phyloP scores from a whole-genome alignment of 2,888 invertebrate genomes.

The Parnassius mnemosyne region DNA sequence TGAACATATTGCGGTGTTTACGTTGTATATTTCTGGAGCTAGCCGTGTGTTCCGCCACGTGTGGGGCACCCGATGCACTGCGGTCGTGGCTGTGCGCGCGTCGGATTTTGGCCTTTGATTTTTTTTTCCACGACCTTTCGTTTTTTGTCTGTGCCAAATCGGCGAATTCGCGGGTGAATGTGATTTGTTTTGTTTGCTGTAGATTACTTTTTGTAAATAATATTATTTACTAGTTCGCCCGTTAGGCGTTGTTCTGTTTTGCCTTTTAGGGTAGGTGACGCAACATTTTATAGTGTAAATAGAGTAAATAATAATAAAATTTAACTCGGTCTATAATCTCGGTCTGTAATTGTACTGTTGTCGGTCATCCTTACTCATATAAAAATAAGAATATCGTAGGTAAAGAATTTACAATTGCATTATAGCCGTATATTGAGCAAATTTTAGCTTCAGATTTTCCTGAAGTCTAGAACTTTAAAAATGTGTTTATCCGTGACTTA shows the following conservation, averaged over 20 bases:
- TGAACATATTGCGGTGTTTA: conserved; percentile 72
- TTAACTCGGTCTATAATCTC: too few species aligned
- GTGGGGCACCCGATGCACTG: conserved; percentile 46
- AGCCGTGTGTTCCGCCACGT: conserved; percentile 65
- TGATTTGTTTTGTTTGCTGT: conserved; percentile 6
- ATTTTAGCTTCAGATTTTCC: not conserved
- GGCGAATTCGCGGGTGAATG: conserved; percentile 10
- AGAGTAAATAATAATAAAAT: too few species aligned
- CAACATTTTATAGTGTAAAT: too few species aligned
- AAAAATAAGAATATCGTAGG: too few species aligned
- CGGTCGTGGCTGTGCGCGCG: conserved; percentile 18
- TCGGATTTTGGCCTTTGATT: conserved; percentile 22
- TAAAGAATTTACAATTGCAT: too few species aligned
- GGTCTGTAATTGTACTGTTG: too few species aligned
- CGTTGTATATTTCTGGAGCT: conserved; percentile 69
- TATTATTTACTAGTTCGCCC: too few species aligned
- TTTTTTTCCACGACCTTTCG: conserved; percentile 25
- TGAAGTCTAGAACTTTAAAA: not conserved
- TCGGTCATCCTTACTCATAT: too few species aligned
- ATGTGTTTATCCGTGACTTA: conserved; percentile 26
- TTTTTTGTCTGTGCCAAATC: conserved; percentile 22
- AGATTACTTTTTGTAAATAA: conserved; percentile 3
- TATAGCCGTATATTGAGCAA: too few species aligned
- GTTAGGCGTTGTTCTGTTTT: too few species aligned
- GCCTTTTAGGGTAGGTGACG: too few species aligned